These are phyloP conservation scores for Corvus cornix DNA, from an alignment of 2,113 vertebrate genomes.

Conservation along the genomic window DNA sequence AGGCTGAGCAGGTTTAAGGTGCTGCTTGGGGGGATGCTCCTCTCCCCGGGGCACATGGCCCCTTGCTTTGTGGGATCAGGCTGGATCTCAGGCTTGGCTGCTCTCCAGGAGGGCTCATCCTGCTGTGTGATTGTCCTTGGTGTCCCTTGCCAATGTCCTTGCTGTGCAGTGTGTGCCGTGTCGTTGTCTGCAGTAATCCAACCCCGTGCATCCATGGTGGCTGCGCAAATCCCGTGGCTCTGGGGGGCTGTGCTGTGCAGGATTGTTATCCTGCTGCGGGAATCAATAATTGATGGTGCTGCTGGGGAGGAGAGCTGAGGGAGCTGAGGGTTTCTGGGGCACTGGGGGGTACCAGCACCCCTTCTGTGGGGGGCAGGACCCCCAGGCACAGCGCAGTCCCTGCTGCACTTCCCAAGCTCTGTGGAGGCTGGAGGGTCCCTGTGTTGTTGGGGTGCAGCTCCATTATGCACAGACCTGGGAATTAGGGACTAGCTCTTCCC, in stretches of 20 bases:
- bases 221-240: not conserved
- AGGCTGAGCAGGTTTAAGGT: not conserved
- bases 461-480: fast-evolving
- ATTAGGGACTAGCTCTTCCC: not conserved
- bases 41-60: fast-evolving
- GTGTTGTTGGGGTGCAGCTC: not conserved
- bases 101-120: not conserved
- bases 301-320: not conserved
- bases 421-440: not conserved
- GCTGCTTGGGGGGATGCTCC: not conserved
- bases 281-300: not conserved
- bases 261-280: not conserved
- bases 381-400: fast-evolving
- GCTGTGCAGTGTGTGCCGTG: not conserved
- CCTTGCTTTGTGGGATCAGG: not conserved
- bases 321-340: not conserved
- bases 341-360: fast-evolving
- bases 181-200: not conserved
- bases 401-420: fast-evolving
- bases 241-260: not conserved
- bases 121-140: not conserved
- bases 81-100: not conserved
- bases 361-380: not conserved
- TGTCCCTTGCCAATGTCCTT: not conserved
- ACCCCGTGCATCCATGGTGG: not conserved